Evolutionary conservation across 2,888 invertebrate genomes (phyloP).

Genomic region (Poecilobothrus nobilitatus): DNA sequence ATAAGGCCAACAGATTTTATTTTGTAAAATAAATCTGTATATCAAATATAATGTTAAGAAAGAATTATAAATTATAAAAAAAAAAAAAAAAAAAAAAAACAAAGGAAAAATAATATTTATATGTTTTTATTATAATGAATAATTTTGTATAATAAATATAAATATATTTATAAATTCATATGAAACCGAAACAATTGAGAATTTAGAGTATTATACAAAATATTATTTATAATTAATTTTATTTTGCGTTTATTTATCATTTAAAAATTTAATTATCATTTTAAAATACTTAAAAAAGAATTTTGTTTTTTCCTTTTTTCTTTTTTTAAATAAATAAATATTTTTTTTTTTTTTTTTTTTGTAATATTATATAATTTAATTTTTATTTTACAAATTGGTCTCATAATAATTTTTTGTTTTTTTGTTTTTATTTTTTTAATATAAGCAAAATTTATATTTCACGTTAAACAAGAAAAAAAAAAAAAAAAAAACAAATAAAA

Average conservation of each 20-base stretch:
- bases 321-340: neutral
- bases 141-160: too few species aligned
- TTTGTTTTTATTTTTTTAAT: slow-evolving; percentile 20
- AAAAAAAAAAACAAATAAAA: too few species aligned
- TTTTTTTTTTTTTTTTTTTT: neutral
- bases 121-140: too few species aligned
- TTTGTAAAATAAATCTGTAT: neutral
- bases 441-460: slow-evolving; percentile 13
- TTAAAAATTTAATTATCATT: too few species aligned
- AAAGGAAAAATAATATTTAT: too few species aligned
- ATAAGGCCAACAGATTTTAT: neutral
- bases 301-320: neutral
- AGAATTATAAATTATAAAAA: too few species aligned
- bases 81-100: too few species aligned
- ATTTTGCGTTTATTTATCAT: slow-evolving; percentile 5
- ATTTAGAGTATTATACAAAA: neutral
- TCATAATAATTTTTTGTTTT: slow-evolving; percentile 11
- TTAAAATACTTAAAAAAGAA: neutral
- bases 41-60: too few species aligned
- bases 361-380: neutral
- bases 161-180: neutral
- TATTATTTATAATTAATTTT: neutral
- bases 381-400: slow-evolving; percentile 14
- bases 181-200: slow-evolving; percentile 8
- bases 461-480: too few species aligned